Evolutionary conservation across 2,797 vertebrate genomes (phyloP), one percentile per base, ranked within the genome.

Genomic region (Vespertilio murinus): DNA sequence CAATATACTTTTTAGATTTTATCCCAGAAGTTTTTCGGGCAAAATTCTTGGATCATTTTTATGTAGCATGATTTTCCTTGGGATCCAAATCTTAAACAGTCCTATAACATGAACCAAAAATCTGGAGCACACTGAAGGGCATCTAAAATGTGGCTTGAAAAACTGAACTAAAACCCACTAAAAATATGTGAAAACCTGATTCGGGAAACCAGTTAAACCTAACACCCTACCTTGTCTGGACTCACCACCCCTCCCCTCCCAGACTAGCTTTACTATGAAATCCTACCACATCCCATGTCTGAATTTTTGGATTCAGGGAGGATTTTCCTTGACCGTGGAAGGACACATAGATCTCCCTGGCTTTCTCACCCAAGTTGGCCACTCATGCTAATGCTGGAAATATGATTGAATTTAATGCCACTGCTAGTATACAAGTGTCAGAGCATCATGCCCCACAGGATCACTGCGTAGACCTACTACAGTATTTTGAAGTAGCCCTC

Each of bases 1-100:
- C 99, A 99, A 98, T 99, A 99, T 98, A 98, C 98, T 98, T 99
- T 99, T 99, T 98, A 98, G 98, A 98, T 98, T 98, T 98, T 98
- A 98, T 98, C 98, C 98, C 97, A 98, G 98, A 98, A 97, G 97
- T 98, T 98, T 98, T 98, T 98, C 98, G 98, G 97, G 97, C 56
- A 12, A 97, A 97, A 98, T 98, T 98, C 98, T 98, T 98, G 98
- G 98, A 98, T 98, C 98, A 97, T 98, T 98, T 98, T 98, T 98
- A 98, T 98, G 98, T 98, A 98, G 98, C 98, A 98, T 98, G 98
- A 97, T 98, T 98, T 98, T 98, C 98, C 98, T 97, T 98, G 98
- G 98, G 98, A 98, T 98, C 98, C 98, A 98, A 97, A 98, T 97
- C 97, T 98, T 97, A 97, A 95, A 93, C 92, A 97, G 97, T 98